Conservation (phyloP, 2,797 vertebrate species). For the Sarcophilus harrisii region DNA sequence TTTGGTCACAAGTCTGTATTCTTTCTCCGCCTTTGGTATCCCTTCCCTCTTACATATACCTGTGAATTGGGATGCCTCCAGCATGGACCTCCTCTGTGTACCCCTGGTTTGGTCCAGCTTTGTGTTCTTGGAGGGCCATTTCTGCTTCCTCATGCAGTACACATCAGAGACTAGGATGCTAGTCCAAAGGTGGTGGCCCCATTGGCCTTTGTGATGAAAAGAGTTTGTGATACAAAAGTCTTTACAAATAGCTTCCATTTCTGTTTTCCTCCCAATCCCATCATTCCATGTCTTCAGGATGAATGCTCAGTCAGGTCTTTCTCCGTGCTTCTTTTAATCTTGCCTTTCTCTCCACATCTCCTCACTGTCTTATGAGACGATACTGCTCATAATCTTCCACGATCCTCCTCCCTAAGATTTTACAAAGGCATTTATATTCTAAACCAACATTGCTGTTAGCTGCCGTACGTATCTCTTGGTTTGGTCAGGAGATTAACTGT, state of each 20-base stretch:
- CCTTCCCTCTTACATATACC: background rate
- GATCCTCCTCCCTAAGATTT: background rate
- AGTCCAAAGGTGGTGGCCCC: background rate
- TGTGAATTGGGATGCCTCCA: background rate
- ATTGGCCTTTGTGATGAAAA: background rate
- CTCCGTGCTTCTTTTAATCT: background rate
- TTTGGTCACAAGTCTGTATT: background rate
- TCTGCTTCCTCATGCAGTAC: background rate
- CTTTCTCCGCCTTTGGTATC: background rate
- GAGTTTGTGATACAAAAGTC: background rate
- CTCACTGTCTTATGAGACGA: background rate
- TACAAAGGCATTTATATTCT: background rate
- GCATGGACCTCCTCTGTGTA: background rate
- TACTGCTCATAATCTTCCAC: background rate
- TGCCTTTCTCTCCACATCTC: background rate
- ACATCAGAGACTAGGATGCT: background rate
- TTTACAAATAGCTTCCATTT: background rate
- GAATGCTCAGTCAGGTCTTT: background rate
- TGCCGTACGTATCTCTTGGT: background rate
- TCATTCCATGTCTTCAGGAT: background rate
- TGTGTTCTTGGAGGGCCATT: background rate
- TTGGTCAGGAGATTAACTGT: conserved; percentile 2
- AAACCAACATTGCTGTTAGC: background rate
- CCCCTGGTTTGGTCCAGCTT: background rate
- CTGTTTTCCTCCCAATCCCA: background rate